These are phyloP conservation scores for Sthenelais limicola DNA, from an alignment of 2,888 invertebrate species.

Conservation along the genomic window DNA sequence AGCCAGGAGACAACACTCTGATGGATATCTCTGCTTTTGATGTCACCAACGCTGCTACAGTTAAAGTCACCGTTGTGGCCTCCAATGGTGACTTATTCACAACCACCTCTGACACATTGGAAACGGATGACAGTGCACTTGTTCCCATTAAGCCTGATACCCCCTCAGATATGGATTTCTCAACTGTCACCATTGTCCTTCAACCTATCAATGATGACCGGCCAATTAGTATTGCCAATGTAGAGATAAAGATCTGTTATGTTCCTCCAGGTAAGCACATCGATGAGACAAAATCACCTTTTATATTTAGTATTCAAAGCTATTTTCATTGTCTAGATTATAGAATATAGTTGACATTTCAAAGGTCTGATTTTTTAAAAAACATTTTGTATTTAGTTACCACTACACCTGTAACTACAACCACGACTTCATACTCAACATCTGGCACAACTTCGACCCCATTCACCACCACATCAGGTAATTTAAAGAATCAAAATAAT, in stretches of 20 bases:
- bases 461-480: too few species aligned
- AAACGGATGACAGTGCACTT: neutral
- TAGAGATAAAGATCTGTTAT: constrained; percentile 27
- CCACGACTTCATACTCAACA: neutral
- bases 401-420: neutral
- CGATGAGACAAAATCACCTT: too few species aligned
- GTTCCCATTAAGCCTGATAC: neutral
- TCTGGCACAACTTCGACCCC: too few species aligned
- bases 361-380: too few species aligned
- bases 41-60: constrained; percentile 10
- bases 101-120: neutral
- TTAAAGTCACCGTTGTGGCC: neutral
- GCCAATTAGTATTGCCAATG: constrained; percentile 7
- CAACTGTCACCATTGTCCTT: neutral
- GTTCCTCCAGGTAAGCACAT: constrained; percentile 11
- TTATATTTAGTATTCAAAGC: too few species aligned
- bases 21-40: constrained; percentile 15
- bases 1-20: constrained; percentile 17
- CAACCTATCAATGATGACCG: constrained; percentile 5
- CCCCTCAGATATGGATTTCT: constrained; percentile 4
- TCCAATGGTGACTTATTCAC: neutral
- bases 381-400: too few species aligned
- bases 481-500: too few species aligned
- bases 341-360: too few species aligned
- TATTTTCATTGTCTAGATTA: too few species aligned